Base-by-base conservation (phyloP, 2,888 invertebrate species). In the Spodoptera littoralis region DNA sequence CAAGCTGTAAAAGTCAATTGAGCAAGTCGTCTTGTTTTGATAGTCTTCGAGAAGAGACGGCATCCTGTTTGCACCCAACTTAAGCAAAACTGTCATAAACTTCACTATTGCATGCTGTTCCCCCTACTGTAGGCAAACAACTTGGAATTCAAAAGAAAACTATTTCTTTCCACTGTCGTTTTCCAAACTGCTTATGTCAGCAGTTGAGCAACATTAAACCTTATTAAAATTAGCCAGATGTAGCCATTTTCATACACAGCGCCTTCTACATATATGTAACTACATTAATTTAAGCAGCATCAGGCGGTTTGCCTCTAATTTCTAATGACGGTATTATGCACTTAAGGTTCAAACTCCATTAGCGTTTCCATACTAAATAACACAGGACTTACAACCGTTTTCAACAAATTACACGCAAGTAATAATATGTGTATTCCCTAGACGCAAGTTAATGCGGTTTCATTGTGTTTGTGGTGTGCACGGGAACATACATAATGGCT, bases 401-500 rank as follows among this genome's bases (percentile, higher is more conserved):
- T 52, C 45, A 59, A 52, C 46, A 65, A 69, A 64, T 65, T 67
- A 62, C 45, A 68, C 55, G 71, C 60, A 60, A 70, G 55, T 74
- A 65, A 63, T 65, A 65, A 60, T 60, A 69, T 70, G 60, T 59
- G 58, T 68, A 56, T 68, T 68, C 73, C 67, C 59, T 72, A 73
- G 64, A 73, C 65, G 60, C 64, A 72, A 70, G 71, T 73, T 66
- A 80, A 80, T 72, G 76, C 43, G 70, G 81, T 76, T 81, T 70
- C 69, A 74, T 75, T 79, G 67, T 76, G 73, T 70, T 68, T 78
- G 78, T 67, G 72, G 77, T 65, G 64, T 80, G 52, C 60, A 70
- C 61, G 61, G 61, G 13, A 70, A 64, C 79, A 73, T 76, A 80
- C 73, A 81, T 81, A 80, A 83, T 72, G 71, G 72, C 63, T 72